Evolutionary conservation across 2,113 vertebrate species (phyloP).

Genomic region (Leptodactylus fuscus): DNA sequence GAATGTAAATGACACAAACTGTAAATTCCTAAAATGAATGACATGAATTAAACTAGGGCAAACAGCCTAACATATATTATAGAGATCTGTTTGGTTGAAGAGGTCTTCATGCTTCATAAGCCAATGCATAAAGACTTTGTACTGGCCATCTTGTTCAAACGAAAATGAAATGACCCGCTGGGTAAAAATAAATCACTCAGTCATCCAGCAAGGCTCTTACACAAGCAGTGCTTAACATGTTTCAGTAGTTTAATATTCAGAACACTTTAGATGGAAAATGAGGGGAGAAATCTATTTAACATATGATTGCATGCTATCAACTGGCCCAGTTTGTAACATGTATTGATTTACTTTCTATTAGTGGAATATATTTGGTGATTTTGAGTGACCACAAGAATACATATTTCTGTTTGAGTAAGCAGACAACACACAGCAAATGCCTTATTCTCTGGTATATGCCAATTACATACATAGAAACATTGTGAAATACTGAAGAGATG

Average conservation of each 20-base stretch:
- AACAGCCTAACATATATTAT: slow-evolving; percentile 54
- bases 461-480: too few species aligned
- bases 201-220: slow-evolving; percentile 54
- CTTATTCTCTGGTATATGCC: too few species aligned
- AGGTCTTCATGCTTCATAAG: slow-evolving; percentile 58
- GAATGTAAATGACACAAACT: slow-evolving; percentile 50
- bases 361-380: background rate
- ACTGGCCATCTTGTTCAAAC: slow-evolving; percentile 57
- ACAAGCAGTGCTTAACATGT: slow-evolving; percentile 48
- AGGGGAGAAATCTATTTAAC: slow-evolving; percentile 18
- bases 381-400: background rate
- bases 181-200: slow-evolving; percentile 54
- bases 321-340: background rate
- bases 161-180: slow-evolving; percentile 57
- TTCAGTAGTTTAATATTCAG: slow-evolving; percentile 42
- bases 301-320: background rate
- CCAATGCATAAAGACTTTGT: slow-evolving; percentile 57
- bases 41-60: slow-evolving; percentile 57
- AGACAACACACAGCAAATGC: too few species aligned
- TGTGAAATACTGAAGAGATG: too few species aligned
- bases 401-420: too few species aligned
- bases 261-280: slow-evolving; percentile 47
- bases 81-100: slow-evolving; percentile 54
- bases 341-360: slow-evolving; percentile 1
- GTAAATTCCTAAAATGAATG: slow-evolving; percentile 42